Evolutionary conservation across 2,888 invertebrate species (phyloP).

Genomic region (Perizoma flavofasciatum): DNA sequence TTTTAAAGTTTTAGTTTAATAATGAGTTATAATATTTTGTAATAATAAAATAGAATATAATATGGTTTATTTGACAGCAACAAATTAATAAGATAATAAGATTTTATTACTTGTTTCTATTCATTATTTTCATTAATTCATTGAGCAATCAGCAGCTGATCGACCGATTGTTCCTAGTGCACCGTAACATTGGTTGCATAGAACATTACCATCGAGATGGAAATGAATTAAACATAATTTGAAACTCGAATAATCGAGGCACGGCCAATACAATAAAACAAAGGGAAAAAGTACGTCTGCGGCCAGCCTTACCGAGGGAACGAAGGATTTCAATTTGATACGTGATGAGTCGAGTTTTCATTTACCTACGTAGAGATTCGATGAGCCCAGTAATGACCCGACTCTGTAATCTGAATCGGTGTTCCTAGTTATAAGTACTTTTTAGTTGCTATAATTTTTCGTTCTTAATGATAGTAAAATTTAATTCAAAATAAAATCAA

Average conservation of each 20-base stretch:
- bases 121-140: no score
- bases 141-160: slow-evolving; percentile 29
- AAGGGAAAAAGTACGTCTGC: slow-evolving; percentile 74
- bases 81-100: no score
- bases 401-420: slow-evolving; percentile 42
- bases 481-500: no score
- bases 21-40: no score
- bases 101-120: no score
- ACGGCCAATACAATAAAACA: slow-evolving; percentile 78
- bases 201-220: slow-evolving; percentile 74
- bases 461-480: slow-evolving; percentile 31
- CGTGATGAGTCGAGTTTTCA: slow-evolving; percentile 82
- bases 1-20: no score
- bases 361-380: slow-evolving; percentile 57
- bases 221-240: slow-evolving; percentile 83
- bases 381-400: slow-evolving; percentile 30
- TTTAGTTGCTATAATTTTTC: slow-evolving; percentile 32
- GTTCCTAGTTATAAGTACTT: slow-evolving; percentile 33
- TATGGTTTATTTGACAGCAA: no score
- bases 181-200: slow-evolving; percentile 49
- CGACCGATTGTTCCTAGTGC: slow-evolving; percentile 46
- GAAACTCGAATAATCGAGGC: slow-evolving; percentile 82
- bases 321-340: slow-evolving; percentile 83
- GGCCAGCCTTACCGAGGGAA: slow-evolving; percentile 64
- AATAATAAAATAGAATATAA: no score